Base-by-base conservation (phyloP, 2,888 invertebrate genomes). In the Mactromeris polynyma region DNA sequence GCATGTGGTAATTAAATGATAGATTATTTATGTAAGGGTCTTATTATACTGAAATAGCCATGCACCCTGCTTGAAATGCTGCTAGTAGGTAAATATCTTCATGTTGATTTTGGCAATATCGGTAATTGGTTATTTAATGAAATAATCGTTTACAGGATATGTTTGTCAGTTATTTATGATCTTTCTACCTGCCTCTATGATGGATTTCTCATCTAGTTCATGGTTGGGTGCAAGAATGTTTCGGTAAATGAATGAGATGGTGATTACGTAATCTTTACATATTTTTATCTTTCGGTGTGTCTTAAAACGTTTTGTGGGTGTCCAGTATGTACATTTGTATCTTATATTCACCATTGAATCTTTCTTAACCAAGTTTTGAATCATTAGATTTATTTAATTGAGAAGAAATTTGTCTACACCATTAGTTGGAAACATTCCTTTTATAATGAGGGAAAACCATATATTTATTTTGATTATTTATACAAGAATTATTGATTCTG, bases 91-190 rank as follows among this genome's bases (percentile, higher is more conserved):
- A 73, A 73, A 73, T 73, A 33, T 3, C n/a, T 33, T 19, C 73
- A 73, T 73, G 73, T 73, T 73, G 33, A 73, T 73, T 33, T 73
- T 73, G 73, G 73, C 73, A 73, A 36, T 73, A 26, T 73, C 2
- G 14, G 36, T 73, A 73, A 73, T 73, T 73, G 21, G 36, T 36
- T 73, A 33, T 73, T 73, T 73, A 73, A 73, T 73, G 14, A 73
- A 73, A 17, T 73, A 73, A 73, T 73, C 17, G 36, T 36, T 26
- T 64, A 64, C 58, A 64, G 26, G 46, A 46, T 26, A 33, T 73
- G 73, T 73, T 73, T 73, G 36, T 73, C 3, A 14, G 73, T 36
- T 36, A 73, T 73, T 73, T 73, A 36, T 33, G 14, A 73, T 33
- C 58, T 9, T 26, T 6, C 9, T 64, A 26, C n/a, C 58, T n/a